Evolutionary conservation across 2,888 invertebrate genomes (phyloP).

Genomic region (Pollenia griseotomentosa): DNA sequence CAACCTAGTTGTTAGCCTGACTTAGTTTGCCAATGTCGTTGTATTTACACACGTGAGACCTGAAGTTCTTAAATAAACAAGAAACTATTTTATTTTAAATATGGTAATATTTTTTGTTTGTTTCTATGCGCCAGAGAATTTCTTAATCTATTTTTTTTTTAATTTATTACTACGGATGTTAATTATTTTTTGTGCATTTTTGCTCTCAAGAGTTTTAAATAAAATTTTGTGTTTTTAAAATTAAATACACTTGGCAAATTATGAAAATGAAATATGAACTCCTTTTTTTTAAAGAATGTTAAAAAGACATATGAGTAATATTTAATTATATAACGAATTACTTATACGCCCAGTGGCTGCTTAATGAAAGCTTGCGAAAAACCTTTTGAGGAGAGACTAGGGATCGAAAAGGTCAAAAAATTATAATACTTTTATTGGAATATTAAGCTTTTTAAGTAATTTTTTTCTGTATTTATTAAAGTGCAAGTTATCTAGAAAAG

Average conservation of each 20-base stretch:
- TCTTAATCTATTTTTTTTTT: conserved; percentile 14
- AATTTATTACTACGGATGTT: conserved; percentile 67
- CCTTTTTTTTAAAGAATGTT: background rate
- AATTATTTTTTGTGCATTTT: conserved; percentile 15
- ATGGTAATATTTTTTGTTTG: background rate
- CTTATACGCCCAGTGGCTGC: background rate
- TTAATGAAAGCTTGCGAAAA: background rate
- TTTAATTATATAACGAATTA: background rate
- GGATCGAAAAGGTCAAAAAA: too few species aligned
- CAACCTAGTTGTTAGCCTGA: conserved; percentile 47
- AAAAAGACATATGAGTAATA: background rate
- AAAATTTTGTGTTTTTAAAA: background rate
- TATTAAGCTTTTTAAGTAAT: too few species aligned
- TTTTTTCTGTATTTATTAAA: too few species aligned
- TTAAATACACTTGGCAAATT: background rate
- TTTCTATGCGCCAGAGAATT: background rate
- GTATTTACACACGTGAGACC: conserved; percentile 29
- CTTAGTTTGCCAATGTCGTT: conserved; percentile 36
- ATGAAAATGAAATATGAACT: too few species aligned
- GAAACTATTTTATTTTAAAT: conserved; percentile 33
- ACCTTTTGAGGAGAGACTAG: background rate
- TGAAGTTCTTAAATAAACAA: conserved; percentile 30
- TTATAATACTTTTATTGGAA: too few species aligned
- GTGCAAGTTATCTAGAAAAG: too few species aligned
- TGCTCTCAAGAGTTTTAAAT: background rate